Percentiles rank a stretch among this genome's conserved stretches.
phyloP scores from a whole-genome alignment of 2,888 invertebrate genomes.

The Congeria kusceri region DNA sequence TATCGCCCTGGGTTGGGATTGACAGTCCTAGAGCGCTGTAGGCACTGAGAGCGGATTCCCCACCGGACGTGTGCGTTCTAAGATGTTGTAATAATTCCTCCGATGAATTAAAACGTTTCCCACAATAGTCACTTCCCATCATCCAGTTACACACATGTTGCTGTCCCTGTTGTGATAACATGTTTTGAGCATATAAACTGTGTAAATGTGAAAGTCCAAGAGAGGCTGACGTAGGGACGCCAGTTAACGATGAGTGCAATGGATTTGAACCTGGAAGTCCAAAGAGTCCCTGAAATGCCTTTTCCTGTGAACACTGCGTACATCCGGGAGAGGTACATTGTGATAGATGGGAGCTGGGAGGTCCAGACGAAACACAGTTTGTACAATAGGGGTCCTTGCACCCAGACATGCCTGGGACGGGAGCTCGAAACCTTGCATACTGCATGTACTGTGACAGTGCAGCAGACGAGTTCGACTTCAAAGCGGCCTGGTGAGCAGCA shows the following conservation, averaged over 20 bases:
- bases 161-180: slow-evolving; percentile 63
- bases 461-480: slow-evolving; percentile 62
- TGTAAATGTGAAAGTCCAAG: slow-evolving; percentile 68
- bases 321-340: slow-evolving; percentile 96
- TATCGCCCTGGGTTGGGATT: slow-evolving; percentile 53
- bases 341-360: slow-evolving; percentile 88
- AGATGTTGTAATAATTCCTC: slow-evolving; percentile 97
- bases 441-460: slow-evolving; percentile 87
- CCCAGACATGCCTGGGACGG: slow-evolving; percentile 92
- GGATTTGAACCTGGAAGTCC: slow-evolving; percentile 68
- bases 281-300: slow-evolving; percentile 74
- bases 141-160: slow-evolving; percentile 95
- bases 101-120: slow-evolving; percentile 95
- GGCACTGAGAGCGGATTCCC: slow-evolving; percentile 64
- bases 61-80: slow-evolving; percentile 91
- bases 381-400: slow-evolving; percentile 98
- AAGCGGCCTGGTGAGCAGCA: slow-evolving; percentile 66
- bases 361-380: slow-evolving; percentile 94
- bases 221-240: slow-evolving; percentile 56
- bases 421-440: slow-evolving; percentile 96
- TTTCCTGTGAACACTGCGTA: slow-evolving; percentile 96
- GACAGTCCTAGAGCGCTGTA: slow-evolving; percentile 60
- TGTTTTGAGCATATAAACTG: slow-evolving; percentile 74
- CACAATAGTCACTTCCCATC: slow-evolving; percentile 93
- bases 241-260: slow-evolving; percentile 50